phyloP scores from a whole-genome alignment of 2,797 vertebrate genomes.

The Agapornis canus region DNA sequence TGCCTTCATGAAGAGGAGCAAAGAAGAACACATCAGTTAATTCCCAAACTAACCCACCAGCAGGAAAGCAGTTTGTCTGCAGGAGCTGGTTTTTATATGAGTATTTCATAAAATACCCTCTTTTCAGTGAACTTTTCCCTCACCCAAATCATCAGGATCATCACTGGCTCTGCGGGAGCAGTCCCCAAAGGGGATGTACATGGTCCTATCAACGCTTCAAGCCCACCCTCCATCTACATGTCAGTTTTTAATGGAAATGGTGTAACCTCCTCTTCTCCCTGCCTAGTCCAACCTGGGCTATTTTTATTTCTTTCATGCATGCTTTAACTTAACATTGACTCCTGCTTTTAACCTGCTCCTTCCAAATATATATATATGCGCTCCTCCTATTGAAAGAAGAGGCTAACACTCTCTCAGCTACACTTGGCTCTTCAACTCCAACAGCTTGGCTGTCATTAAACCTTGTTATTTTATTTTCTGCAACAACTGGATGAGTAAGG shows the following conservation, averaged over 20 bases:
- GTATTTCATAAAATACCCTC: not conserved
- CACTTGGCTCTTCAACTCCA: not conserved
- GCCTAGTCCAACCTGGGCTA: not conserved
- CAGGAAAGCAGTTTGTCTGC: accelerated
- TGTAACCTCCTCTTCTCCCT: not conserved
- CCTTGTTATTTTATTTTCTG: not conserved
- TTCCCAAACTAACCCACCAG: not conserved
- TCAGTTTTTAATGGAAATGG: not conserved
- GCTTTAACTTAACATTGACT: not conserved
- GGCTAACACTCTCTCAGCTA: not conserved
- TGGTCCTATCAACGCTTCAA: not conserved
- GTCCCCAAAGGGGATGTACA: accelerated
- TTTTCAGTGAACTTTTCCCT: not conserved
- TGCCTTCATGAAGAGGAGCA: no score
- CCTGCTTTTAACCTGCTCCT: not conserved
- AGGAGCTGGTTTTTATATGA: accelerated
- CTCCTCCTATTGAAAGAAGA: not conserved
- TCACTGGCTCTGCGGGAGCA: not conserved
- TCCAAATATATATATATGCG: accelerated
- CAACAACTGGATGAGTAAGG: accelerated
- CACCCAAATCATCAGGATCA: not conserved
- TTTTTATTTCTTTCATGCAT: not conserved
- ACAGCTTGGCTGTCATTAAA: not conserved
- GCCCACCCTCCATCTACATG: not conserved
- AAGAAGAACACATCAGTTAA: not conserved